Conservation (phyloP, 2,888 invertebrate species). For the Stenichneumon culpator region DNA sequence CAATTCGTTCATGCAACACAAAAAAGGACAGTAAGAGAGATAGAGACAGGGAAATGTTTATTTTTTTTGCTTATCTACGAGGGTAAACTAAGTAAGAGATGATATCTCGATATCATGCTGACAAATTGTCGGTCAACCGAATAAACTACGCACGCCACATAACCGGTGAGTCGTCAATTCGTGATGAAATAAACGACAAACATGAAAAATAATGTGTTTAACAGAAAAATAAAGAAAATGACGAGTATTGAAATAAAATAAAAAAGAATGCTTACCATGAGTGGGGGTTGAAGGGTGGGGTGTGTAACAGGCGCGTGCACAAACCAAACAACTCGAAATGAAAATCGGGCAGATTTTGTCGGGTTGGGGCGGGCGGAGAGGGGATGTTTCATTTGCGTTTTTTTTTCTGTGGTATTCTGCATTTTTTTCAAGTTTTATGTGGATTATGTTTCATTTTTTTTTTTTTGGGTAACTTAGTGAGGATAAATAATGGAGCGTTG, state of each 20-base stretch:
- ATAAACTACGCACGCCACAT: conserved; percentile 52
- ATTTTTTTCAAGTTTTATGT: conserved; percentile 61
- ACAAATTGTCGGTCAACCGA: neutral
- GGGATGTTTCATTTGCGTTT: conserved; percentile 56
- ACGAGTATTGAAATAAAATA: conserved; percentile 83
- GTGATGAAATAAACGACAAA: conserved; percentile 46
- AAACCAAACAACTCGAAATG: conserved; percentile 86
- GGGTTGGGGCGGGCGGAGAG: conserved; percentile 73
- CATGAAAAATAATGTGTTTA: conserved; percentile 46
- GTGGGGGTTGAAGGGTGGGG: conserved; percentile 84
- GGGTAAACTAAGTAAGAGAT: conserved; percentile 59
- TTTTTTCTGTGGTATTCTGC: conserved; percentile 54
- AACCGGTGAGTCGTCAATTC: conserved; percentile 60
- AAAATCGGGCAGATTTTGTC: conserved; percentile 84
- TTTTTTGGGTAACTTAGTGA: conserved; percentile 66
- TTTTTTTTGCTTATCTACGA: conserved; percentile 43
- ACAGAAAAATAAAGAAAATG: conserved; percentile 67
- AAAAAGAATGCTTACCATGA: conserved; percentile 85
- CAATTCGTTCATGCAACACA: conserved; percentile 79
- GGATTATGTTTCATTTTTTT: conserved; percentile 56
- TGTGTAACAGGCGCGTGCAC: conserved; percentile 85
- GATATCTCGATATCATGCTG: conserved; percentile 35
- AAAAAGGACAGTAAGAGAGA: conserved; percentile 71
- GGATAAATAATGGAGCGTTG: conserved; percentile 69
- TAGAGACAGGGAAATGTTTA: conserved; percentile 49